These are phyloP conservation scores for Struthidea cinerea DNA, from an alignment of 2,113 vertebrate genomes.

Conservation along the genomic window DNA sequence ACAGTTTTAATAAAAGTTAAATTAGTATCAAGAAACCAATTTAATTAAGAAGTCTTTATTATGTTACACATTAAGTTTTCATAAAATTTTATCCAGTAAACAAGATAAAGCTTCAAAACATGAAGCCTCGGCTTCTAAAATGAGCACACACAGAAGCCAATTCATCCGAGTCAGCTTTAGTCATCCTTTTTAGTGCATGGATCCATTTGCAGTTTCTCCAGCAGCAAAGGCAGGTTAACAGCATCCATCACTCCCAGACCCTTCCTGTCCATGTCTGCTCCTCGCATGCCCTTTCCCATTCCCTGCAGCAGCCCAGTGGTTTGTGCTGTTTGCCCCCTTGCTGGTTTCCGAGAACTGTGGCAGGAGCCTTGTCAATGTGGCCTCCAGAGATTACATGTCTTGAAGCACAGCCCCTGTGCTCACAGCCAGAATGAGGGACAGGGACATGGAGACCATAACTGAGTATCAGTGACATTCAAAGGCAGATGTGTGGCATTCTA, in stretches of 20 bases:
- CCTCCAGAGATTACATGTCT: accelerated
- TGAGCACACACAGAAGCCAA: not conserved
- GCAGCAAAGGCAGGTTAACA: not conserved
- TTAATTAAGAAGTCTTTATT: not conserved
- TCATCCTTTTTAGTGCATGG: not conserved
- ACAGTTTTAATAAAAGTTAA: not conserved
- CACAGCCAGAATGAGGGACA: not conserved
- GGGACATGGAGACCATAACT: accelerated
- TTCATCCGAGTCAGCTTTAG: not conserved
- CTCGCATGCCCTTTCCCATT: too few relatives aligned
- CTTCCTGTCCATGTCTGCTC: not conserved
- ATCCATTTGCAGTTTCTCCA: not conserved
- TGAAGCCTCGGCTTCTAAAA: not conserved
- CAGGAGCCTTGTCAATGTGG: not conserved
- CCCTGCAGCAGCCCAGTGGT: not conserved
- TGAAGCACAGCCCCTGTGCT: not conserved
- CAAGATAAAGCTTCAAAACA: not conserved
- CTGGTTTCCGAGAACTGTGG: accelerated
- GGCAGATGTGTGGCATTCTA: not conserved
- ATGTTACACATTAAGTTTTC: not conserved
- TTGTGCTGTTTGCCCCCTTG: accelerated
- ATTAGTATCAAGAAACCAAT: not conserved
- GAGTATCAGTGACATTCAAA: not conserved
- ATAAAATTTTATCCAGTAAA: not conserved
- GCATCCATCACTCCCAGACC: accelerated